Evolutionary conservation across 2,888 invertebrate genomes (phyloP).

Genomic region (Sialis fuliginosa): DNA sequence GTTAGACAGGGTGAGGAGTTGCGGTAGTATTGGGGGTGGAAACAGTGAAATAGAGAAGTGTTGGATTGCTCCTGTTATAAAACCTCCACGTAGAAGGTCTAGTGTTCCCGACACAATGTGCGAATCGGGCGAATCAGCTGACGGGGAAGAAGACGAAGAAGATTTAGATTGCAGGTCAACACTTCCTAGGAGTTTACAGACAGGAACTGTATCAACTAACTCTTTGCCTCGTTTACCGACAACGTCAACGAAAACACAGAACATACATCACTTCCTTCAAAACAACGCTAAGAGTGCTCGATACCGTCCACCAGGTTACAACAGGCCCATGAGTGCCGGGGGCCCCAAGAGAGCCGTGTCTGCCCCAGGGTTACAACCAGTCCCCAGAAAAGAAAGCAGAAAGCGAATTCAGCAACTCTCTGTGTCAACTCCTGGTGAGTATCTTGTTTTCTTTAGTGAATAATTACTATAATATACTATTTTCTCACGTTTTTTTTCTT

Average conservation of each 20-base stretch:
- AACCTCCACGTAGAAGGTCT: slow-evolving; percentile 26
- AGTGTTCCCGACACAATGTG: slow-evolving; percentile 37
- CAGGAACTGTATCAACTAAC: slow-evolving; percentile 44
- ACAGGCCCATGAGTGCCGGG: slow-evolving; percentile 24
- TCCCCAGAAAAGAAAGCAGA: slow-evolving; percentile 32
- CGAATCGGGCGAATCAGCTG: slow-evolving; percentile 29
- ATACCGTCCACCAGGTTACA: slow-evolving; percentile 70
- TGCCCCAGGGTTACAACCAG: slow-evolving; percentile 55
- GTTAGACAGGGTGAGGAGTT: slow-evolving; percentile 54
- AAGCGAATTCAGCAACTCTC: slow-evolving; percentile 21
- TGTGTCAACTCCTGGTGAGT: slow-evolving; percentile 35
- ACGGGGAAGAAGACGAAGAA: slow-evolving; percentile 35
- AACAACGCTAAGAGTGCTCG: slow-evolving; percentile 62
- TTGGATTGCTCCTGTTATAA: slow-evolving; percentile 20
- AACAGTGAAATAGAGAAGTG: slow-evolving; percentile 31
- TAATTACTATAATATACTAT: background rate
- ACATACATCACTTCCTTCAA: slow-evolving; percentile 37
- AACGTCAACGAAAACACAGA: slow-evolving; percentile 37
- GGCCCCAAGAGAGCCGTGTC: slow-evolving; percentile 56
- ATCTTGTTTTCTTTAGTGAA: background rate
- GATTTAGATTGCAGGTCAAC: slow-evolving; percentile 34
- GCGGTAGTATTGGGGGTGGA: slow-evolving; percentile 67
- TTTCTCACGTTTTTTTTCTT: too few species aligned
- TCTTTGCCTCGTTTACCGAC: slow-evolving; percentile 58
- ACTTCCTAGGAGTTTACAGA: slow-evolving; percentile 42